These are phyloP conservation scores for Camelus dromedarius DNA, from an alignment of 2,113 vertebrate species.

Conservation along the genomic window DNA sequence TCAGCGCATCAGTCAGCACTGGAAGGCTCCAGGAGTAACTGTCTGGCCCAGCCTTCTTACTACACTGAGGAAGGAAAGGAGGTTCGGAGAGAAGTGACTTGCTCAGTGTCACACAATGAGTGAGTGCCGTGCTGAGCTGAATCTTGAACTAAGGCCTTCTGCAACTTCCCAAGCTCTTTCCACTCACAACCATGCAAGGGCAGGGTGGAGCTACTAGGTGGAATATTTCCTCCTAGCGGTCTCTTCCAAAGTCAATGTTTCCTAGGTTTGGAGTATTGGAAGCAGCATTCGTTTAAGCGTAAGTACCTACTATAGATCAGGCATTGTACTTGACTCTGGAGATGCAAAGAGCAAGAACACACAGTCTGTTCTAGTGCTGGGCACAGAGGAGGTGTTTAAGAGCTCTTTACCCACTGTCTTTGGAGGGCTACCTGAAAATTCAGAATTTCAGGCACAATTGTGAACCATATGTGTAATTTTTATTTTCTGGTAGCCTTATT, in stretches of 20 bases:
- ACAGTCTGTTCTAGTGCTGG: background rate
- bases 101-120: background rate
- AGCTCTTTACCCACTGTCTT: background rate
- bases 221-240: background rate
- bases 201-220: background rate
- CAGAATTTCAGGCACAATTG: background rate
- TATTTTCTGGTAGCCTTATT: background rate
- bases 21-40: background rate
- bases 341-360: background rate
- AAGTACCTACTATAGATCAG: background rate
- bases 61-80: background rate
- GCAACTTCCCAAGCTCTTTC: background rate
- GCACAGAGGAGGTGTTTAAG: background rate
- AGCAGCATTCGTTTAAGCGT: background rate
- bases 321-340: background rate
- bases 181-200: background rate
- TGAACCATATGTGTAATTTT: background rate
- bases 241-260: background rate
- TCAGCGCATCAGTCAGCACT: background rate
- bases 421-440: background rate
- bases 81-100: background rate
- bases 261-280: background rate
- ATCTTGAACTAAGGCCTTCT: constrained; percentile 16
- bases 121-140: background rate
- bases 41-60: background rate